Conservation (phyloP, 2,797 vertebrate species). For the Clarias laeviceps region DNA sequence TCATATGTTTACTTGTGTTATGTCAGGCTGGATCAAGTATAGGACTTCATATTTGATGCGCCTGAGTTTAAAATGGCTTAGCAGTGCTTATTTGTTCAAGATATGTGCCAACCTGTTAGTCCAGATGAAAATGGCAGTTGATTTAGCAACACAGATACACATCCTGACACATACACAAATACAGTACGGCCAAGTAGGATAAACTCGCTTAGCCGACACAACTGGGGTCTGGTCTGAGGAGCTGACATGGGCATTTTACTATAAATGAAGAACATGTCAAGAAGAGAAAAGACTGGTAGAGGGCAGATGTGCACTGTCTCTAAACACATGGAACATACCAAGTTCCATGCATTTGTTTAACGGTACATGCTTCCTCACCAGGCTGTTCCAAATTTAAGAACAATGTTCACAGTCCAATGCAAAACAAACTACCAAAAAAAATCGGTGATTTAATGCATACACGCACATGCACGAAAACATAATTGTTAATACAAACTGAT, state of each 20-base stretch:
- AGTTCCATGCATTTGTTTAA: neutral
- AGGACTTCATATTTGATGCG: neutral
- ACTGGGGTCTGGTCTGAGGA: neutral
- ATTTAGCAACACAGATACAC: neutral
- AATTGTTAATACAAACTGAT: neutral
- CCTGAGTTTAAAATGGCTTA: neutral
- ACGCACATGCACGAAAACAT: neutral
- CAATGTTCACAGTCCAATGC: neutral
- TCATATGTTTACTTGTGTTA: neutral
- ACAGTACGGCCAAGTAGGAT: neutral
- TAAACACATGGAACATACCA: neutral
- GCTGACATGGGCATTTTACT: neutral
- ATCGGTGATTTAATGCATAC: neutral
- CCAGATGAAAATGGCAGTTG: neutral
- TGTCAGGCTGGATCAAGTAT: neutral
- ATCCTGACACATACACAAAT: neutral
- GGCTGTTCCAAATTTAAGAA: neutral
- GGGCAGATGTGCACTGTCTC: neutral
- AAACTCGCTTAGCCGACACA: neutral
- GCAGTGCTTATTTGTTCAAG: neutral
- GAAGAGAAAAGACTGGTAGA: neutral
- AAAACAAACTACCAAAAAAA: neutral
- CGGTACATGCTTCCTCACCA: neutral
- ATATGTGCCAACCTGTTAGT: neutral
- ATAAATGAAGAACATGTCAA: neutral